Evolutionary conservation across 2,888 invertebrate species (phyloP), one percentile per base, ranked within the genome.

Genomic region (Gisinianus flammeolus): DNA sequence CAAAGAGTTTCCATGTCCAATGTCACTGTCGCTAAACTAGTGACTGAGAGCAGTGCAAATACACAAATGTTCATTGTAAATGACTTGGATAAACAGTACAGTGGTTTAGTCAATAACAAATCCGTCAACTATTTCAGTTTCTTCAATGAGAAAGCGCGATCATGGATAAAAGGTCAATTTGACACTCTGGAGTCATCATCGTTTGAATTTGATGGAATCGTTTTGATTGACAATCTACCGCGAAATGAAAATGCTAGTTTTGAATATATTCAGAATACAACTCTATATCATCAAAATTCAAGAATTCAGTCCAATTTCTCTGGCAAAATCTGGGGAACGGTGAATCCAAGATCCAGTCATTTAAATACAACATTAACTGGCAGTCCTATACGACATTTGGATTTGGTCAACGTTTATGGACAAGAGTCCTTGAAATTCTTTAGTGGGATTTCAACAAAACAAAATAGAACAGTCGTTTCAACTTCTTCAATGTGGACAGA

Each of bases 391-490:
- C 33, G 58, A 16, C 86, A 91, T 85, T 84, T 90, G 1, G 86
- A 88, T 78, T 85, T 86, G 0, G 91, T 91, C 85, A 91, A 91
- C 83, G 85, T 87, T 70, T 93, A 92, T 82, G 92, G 91, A 0
- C 88, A 89, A 72, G 66, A 82, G 64, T 52, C 80, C 0, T 19
- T 80, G 35, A 77, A 79, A 66, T 62, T 76, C 52, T 44, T 79
- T 22, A 83, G 87, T 73, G 88, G 89, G 82, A 85, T 87, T 0
- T 30, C 75, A 5, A 73, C 85, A 12, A 12, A 24, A 10, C 69
- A 68, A 22, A 79, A 81, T 16, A 70, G 83, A 22, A 52, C 81
- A 10, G 33, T 85, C 8, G 79, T 88, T 0, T 77, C 87, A 54
- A 86, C 86, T n/a, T 83, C 87, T 19, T 87, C 88, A 0, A 86